Conservation (phyloP, 2,113 vertebrate species). For the Probosciger aterrimus region DNA sequence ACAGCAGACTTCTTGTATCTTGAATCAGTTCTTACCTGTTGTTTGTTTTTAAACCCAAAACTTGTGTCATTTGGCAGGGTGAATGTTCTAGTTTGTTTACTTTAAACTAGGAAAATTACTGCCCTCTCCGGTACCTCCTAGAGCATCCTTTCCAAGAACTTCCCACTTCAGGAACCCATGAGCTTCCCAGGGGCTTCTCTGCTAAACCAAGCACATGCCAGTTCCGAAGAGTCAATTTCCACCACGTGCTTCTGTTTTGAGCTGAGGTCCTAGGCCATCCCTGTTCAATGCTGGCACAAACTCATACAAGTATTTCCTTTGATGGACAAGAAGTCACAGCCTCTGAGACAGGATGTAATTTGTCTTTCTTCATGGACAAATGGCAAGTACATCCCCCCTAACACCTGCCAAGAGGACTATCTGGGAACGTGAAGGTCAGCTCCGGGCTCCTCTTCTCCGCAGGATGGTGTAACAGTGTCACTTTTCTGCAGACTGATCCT, state of each 20-base stretch:
- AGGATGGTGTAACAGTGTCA: background rate
- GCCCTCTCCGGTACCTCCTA: background rate
- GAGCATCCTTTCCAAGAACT: background rate
- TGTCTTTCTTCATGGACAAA: background rate
- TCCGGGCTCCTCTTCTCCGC: conserved; percentile 20
- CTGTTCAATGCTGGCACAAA: background rate
- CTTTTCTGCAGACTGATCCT: conserved; percentile 35
- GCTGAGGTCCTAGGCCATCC: background rate
- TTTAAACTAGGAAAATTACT: background rate
- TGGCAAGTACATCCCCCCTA: background rate
- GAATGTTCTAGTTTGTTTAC: background rate
- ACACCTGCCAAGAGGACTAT: conserved; percentile 31
- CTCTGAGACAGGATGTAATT: background rate
- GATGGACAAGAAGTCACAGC: background rate
- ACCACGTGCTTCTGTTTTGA: background rate
- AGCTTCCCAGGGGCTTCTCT: background rate
- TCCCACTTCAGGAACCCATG: background rate
- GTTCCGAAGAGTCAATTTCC: background rate
- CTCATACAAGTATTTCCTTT: background rate
- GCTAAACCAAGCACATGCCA: background rate
- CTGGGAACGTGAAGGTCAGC: conserved; percentile 40
- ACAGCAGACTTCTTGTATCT: background rate
- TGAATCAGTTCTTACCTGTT: background rate
- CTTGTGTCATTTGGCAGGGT: background rate
- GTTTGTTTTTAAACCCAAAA: background rate